Conservation (phyloP, 2,113 vertebrate genomes). For the Sakesphorus luctuosus region DNA sequence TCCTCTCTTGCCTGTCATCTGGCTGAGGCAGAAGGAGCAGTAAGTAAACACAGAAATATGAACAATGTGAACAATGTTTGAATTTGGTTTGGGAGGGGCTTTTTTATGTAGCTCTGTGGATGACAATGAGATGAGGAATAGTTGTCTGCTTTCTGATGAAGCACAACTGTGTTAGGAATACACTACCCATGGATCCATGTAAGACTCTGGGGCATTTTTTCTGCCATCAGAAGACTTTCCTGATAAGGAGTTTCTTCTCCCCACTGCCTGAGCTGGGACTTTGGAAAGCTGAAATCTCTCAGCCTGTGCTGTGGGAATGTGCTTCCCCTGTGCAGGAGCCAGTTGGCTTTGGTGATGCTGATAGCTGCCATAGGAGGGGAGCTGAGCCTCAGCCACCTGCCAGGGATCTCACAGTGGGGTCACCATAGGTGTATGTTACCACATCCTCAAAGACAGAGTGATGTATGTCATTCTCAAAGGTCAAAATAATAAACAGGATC, state of each 20-base stretch:
- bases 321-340: not conserved
- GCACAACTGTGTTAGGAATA: not conserved
- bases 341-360: not conserved
- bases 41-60: slow-evolving; percentile 68
- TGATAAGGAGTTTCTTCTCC: not conserved
- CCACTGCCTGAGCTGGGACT: not conserved
- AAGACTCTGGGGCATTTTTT: not conserved
- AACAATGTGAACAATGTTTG: not conserved
- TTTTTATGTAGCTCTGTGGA: not conserved
- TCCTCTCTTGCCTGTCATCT: slow-evolving; percentile 85
- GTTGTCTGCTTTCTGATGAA: not conserved
- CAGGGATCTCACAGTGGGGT: not conserved
- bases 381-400: not conserved
- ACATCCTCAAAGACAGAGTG: not conserved
- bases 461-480: not conserved
- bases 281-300: not conserved
- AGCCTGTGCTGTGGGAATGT: not conserved
- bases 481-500: not conserved
- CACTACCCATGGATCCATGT: not conserved
- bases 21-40: slow-evolving; percentile 83
- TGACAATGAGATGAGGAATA: not conserved
- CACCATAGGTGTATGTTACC: not conserved
- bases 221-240: not conserved
- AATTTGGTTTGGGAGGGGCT: too few relatives aligned
- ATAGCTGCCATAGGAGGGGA: not conserved